Conservation (phyloP, 2,888 invertebrate genomes). For the Ferdinandea cuprea region DNA sequence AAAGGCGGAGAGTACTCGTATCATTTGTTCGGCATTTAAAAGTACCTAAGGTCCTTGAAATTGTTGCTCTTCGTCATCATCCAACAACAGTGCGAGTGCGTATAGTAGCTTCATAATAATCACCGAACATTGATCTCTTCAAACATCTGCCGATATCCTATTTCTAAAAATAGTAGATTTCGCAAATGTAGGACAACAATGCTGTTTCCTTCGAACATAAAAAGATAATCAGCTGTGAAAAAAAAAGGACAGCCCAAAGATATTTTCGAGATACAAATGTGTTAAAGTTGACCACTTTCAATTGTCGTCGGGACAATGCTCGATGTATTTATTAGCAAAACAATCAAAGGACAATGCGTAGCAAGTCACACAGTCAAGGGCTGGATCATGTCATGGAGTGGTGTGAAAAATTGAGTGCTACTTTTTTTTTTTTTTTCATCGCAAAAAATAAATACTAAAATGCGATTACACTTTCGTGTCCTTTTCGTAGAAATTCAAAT, state of each 20-base stretch:
- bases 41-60: constrained; percentile 54
- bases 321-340: constrained; percentile 70
- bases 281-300: constrained; percentile 66
- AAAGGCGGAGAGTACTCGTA: constrained; percentile 1
- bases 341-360: constrained; percentile 60
- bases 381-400: constrained; percentile 66
- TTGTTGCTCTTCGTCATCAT: constrained; percentile 37
- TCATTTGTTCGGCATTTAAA: constrained; percentile 67
- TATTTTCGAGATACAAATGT: constrained; percentile 58
- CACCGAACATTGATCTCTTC: constrained; percentile 13
- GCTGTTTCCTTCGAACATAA: constrained; percentile 48
- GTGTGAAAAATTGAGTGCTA: constrained; percentile 66
- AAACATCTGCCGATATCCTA: constrained; percentile 39
- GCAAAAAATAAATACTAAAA: constrained; percentile 44
- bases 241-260: constrained; percentile 40
- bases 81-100: constrained; percentile 58
- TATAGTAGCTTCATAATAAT: constrained; percentile 56
- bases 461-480: constrained; percentile 45
- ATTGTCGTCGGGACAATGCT: constrained; percentile 58
- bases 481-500: constrained; percentile 51
- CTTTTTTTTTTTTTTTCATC: constrained; percentile 37
- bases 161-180: constrained; percentile 49
- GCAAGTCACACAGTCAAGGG: constrained; percentile 59
- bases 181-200: constrained; percentile 71
- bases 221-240: constrained; percentile 64